These are phyloP conservation scores for Calliscelio sp. DNA, from an alignment of 2,888 invertebrate genomes.

Conservation along the genomic window DNA sequence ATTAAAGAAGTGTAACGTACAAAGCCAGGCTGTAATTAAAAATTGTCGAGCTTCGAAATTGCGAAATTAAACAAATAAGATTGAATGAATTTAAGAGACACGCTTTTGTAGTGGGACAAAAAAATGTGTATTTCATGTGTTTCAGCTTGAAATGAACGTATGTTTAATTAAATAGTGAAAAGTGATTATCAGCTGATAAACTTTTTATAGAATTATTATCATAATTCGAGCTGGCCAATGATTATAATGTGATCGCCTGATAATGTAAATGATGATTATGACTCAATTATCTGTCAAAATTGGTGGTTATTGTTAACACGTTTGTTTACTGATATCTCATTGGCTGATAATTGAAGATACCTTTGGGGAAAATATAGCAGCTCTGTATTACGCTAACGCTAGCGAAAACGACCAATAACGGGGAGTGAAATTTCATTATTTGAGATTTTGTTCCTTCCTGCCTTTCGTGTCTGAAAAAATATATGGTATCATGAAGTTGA, in stretches of 20 bases:
- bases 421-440: conserved; percentile 80
- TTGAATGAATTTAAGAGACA: too few species aligned
- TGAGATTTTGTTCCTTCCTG: conserved; percentile 67
- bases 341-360: conserved; percentile 74
- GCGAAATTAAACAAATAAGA: conserved; percentile 19
- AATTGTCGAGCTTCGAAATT: conserved; percentile 14
- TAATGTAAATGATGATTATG: too few species aligned
- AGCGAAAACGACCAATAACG: conserved; percentile 80
- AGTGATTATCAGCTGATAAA: too few species aligned
- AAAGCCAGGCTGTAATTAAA: conserved; percentile 50
- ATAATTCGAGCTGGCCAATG: too few species aligned
- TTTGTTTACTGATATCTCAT: conserved; percentile 23
- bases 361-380: conserved; percentile 85
- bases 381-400: conserved; percentile 80
- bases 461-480: conserved; percentile 74
- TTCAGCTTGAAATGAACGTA: too few species aligned
- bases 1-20: conserved; percentile 40
- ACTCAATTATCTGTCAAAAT: not conserved
- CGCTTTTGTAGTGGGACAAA: too few species aligned
- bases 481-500: conserved; percentile 20
- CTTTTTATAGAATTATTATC: too few species aligned
- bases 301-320: not conserved
- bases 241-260: too few species aligned
- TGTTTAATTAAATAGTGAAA: too few species aligned
- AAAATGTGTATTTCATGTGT: too few species aligned